These are phyloP conservation scores for Cheilosia urbana DNA, from an alignment of 2,888 invertebrate species.

Conservation along the genomic window DNA sequence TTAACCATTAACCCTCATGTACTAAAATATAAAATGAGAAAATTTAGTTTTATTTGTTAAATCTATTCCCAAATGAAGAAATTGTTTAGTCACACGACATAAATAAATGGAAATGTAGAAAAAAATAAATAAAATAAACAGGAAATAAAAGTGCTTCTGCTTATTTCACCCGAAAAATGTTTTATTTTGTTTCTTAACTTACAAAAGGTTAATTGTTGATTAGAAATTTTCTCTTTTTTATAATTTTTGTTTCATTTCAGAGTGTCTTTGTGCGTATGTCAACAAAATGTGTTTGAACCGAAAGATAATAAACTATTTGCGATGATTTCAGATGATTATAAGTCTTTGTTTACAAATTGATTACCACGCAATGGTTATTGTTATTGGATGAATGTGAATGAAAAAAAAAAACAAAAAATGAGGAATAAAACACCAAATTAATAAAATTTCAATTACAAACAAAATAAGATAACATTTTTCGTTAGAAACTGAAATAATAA, in stretches of 20 bases:
- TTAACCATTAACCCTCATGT: slow-evolving; percentile 52
- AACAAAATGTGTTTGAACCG: slow-evolving; percentile 73
- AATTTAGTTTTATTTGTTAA: slow-evolving; percentile 36
- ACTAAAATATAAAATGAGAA: slow-evolving; percentile 30
- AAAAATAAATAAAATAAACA: slow-evolving; percentile 26
- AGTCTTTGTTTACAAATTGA: slow-evolving; percentile 76
- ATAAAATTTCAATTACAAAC: slow-evolving; percentile 46
- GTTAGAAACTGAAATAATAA: slow-evolving; percentile 69
- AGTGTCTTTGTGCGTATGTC: slow-evolving; percentile 74
- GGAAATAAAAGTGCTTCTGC: slow-evolving; percentile 30
- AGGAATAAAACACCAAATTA: slow-evolving; percentile 38
- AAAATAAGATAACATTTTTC: slow-evolving; percentile 72
- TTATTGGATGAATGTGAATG: slow-evolving; percentile 51
- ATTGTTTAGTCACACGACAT: slow-evolving; percentile 51
- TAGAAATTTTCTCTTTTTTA: slow-evolving; percentile 39
- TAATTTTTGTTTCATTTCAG: slow-evolving; percentile 76
- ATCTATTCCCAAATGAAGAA: slow-evolving; percentile 47
- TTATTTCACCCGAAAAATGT: slow-evolving; percentile 82
- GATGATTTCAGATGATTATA: slow-evolving; percentile 25
- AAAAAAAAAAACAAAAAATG: slow-evolving; percentile 19
- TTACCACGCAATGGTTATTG: slow-evolving; percentile 44
- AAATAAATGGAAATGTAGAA: background rate
- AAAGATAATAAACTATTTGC: slow-evolving; percentile 42
- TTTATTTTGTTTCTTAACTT: slow-evolving; percentile 81
- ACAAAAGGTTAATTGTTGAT: slow-evolving; percentile 15